Evolutionary conservation across 1,140 invertebrate species (phyloP).

Genomic region (Pentalonia nigronervosa): DNA sequence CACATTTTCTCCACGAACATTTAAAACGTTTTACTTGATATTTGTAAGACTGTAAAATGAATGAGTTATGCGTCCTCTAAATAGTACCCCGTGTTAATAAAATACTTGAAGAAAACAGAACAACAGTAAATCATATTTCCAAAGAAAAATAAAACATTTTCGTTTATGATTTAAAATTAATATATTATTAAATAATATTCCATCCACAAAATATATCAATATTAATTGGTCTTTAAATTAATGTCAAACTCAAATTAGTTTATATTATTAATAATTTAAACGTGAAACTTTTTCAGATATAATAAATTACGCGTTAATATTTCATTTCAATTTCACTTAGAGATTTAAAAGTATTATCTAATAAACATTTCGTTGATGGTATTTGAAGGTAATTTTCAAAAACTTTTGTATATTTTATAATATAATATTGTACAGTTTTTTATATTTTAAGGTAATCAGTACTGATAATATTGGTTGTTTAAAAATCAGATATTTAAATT

Average conservation of each 20-base stretch:
- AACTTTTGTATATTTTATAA: neutral
- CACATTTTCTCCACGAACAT: neutral
- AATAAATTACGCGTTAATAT: neutral
- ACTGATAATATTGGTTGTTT: neutral
- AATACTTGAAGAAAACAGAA: neutral
- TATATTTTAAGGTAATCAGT: neutral
- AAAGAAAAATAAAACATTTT: neutral
- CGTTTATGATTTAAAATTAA: neutral
- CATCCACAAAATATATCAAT: neutral
- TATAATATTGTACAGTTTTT: neutral
- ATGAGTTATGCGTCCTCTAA: neutral
- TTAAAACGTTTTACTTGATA: neutral
- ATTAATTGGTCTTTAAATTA: neutral
- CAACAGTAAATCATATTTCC: neutral
- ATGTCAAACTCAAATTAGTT: neutral
- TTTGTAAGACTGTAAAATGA: neutral
- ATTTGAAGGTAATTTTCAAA: neutral
- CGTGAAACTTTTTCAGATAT: neutral
- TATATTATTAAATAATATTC: neutral
- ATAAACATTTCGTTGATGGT: neutral
- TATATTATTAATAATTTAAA: neutral
- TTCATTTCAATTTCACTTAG: neutral
- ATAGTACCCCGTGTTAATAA: neutral
- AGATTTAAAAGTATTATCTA: neutral
- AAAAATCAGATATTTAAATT: neutral